phyloP scores from a whole-genome alignment of 2,888 invertebrate genomes.

The Eupsilia transversa region DNA sequence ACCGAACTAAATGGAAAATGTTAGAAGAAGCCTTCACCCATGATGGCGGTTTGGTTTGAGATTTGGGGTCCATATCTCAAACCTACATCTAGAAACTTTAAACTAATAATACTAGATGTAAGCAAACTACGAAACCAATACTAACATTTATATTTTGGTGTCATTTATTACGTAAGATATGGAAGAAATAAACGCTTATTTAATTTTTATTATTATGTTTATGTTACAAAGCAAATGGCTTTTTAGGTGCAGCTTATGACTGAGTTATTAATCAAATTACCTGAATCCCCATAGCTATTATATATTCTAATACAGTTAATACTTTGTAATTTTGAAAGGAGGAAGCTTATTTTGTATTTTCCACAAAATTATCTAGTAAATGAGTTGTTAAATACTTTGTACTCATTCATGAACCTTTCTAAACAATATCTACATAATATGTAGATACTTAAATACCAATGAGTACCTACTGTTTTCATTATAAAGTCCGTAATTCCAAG shows the following conservation, averaged over 20 bases:
- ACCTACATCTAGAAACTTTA: too few species aligned
- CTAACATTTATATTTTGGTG: too few species aligned
- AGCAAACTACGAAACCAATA: too few species aligned
- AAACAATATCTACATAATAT: conserved; percentile 20
- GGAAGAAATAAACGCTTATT: too few species aligned
- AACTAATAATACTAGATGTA: too few species aligned
- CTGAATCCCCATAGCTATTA: background rate
- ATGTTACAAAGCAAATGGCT: too few species aligned
- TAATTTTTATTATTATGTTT: too few species aligned
- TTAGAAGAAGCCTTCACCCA: too few species aligned
- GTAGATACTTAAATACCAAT: conserved; percentile 14
- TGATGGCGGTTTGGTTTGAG: too few species aligned
- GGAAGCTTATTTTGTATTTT: background rate
- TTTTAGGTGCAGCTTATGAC: background rate
- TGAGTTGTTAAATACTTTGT: conserved; percentile 29
- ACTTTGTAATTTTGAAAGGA: background rate
- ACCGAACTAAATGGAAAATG: too few species aligned
- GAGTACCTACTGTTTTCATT: conserved; percentile 25
- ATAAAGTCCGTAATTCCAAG: conserved; percentile 29
- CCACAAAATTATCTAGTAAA: background rate
- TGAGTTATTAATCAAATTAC: background rate
- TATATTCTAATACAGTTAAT: background rate
- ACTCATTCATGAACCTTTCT: conserved; percentile 22
- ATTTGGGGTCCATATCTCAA: too few species aligned
- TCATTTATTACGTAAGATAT: too few species aligned